A percentile compares a stretch with the other conserved stretches of the same genome.
phyloP scores from a whole-genome alignment of 1,140 invertebrate genomes.

The Diprion similis region DNA sequence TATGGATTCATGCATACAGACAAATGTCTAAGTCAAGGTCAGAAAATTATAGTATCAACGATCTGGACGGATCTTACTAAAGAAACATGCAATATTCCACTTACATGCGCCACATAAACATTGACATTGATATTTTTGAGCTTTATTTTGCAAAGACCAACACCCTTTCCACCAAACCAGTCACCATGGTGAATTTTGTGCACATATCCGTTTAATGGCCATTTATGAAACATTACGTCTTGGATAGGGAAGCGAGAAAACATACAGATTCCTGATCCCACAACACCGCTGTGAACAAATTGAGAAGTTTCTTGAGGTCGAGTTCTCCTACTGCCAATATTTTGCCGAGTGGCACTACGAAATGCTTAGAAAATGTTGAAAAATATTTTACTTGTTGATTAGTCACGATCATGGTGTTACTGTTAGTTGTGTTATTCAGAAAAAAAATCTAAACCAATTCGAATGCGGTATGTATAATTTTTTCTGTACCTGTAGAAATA shows the following conservation, averaged over 20 bases:
- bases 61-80: background rate
- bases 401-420: no score
- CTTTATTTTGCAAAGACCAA: constrained; percentile 84
- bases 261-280: constrained; percentile 91
- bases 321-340: background rate
- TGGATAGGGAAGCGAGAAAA: constrained; percentile 88
- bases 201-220: constrained; percentile 95
- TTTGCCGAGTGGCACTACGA: no score
- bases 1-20: no score
- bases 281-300: constrained; percentile 75
- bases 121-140: constrained; percentile 76
- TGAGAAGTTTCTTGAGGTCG: constrained; percentile 26
- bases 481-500: constrained; percentile 89
- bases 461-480: no score
- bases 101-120: constrained; percentile 92
- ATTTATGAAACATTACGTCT: constrained; percentile 90
- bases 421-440: no score
- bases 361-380: no score
- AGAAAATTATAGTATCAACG: background rate
- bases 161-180: constrained; percentile 98
- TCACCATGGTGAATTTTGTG: constrained; percentile 97
- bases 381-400: no score
- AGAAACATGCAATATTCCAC: constrained; percentile 41
- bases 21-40: no score
- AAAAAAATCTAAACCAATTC: no score